Evolutionary conservation across 2,888 invertebrate species (phyloP).

Genomic region (Drosophila anomelani): DNA sequence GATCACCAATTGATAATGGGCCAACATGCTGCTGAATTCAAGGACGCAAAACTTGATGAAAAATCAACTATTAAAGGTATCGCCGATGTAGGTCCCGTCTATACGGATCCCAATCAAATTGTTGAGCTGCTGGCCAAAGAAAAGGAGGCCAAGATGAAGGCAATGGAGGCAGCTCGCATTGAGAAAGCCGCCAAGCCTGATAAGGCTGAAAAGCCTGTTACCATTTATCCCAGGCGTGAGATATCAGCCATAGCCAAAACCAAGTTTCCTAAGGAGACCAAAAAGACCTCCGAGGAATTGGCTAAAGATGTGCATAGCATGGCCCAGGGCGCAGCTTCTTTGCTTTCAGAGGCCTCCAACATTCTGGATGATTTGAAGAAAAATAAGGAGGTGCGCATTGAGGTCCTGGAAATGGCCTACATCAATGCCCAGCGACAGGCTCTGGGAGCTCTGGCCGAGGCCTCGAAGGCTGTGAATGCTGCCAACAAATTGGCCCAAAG

Average conservation of each 20-base stretch:
- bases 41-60: not conserved
- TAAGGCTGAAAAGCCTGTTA: constrained; percentile 1
- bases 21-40: no score
- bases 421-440: constrained; percentile 46
- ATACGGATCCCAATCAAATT: constrained; percentile 17
- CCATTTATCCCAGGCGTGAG: constrained; percentile 31
- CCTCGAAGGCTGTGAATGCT: constrained; percentile 48
- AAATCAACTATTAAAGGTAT: not conserved
- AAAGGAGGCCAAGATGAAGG: not conserved
- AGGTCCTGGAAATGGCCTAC: constrained; percentile 35
- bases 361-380: constrained; percentile 31
- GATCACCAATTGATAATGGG: constrained; percentile 1
- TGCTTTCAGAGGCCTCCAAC: constrained; percentile 51
- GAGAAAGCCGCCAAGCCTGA: not conserved
- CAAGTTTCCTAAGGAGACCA: not conserved
- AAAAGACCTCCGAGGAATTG: not conserved
- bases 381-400: constrained; percentile 1
- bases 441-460: constrained; percentile 48
- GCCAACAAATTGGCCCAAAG: constrained; percentile 51
- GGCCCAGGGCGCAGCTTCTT: constrained; percentile 50
- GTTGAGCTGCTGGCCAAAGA: not conserved
- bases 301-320: constrained; percentile 45
- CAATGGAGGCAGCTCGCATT: not conserved
- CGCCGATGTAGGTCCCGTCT: constrained; percentile 11
- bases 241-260: not conserved